Conservation (phyloP, 2,888 invertebrate species). For the Oligia strigilis region DNA sequence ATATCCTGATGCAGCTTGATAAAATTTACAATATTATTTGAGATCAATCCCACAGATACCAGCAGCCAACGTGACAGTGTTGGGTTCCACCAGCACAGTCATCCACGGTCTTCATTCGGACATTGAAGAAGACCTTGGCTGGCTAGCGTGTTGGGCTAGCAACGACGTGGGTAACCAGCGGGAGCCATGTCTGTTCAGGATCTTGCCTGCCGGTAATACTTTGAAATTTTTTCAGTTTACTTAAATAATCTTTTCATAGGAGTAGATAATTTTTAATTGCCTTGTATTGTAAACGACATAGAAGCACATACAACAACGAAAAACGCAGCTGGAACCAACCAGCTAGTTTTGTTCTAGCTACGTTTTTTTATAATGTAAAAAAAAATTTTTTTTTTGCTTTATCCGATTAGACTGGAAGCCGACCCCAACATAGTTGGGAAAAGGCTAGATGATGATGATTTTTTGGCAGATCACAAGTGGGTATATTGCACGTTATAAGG, state of each 20-base stretch:
- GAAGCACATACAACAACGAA: neutral
- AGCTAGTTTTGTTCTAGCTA: neutral
- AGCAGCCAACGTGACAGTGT: conserved; percentile 88
- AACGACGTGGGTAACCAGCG: conserved; percentile 95
- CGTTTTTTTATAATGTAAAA: neutral
- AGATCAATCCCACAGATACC: conserved; percentile 83
- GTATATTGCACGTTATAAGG: neutral
- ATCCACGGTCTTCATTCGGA: conserved; percentile 90
- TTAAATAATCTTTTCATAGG: neutral
- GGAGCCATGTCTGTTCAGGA: conserved; percentile 95
- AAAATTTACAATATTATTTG: neutral
- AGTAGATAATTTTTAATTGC: neutral
- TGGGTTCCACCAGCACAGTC: conserved; percentile 91
- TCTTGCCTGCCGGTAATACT: conserved; percentile 94
- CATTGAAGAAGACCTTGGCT: conserved; percentile 93
- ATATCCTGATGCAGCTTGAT: neutral
- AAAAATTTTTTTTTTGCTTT: too few relatives aligned
- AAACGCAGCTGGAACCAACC: neutral
- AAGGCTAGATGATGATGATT: neutral
- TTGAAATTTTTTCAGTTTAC: neutral
- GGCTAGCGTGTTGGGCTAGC: conserved; percentile 96
- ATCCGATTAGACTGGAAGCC: too few relatives aligned
- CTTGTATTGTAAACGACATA: neutral
- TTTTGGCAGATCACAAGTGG: neutral
- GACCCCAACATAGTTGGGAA: too few relatives aligned